phyloP scores from a whole-genome alignment of 2,888 invertebrate species.

The Mythimna pallens region DNA sequence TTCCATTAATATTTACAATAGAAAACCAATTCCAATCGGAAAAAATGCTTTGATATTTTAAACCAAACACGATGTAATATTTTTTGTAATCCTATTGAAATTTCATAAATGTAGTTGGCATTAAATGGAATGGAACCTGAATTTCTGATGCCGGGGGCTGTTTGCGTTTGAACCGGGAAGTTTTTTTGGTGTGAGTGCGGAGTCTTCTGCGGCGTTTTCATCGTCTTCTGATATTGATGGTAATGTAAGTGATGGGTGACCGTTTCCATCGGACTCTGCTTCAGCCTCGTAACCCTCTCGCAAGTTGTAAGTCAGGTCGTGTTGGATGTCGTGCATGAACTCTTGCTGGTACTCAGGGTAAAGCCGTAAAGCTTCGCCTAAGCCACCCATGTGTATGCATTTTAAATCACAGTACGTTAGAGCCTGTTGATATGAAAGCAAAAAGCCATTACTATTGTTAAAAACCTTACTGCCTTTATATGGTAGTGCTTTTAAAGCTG shows the following conservation, averaged over 20 bases:
- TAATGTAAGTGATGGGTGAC: slow-evolving; percentile 95
- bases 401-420: slow-evolving; percentile 99
- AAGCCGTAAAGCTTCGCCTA: slow-evolving; percentile 96
- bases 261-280: slow-evolving; percentile 94
- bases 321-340: slow-evolving; percentile 98
- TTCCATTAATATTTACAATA: slow-evolving; percentile 18
- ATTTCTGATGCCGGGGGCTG: slow-evolving; percentile 93
- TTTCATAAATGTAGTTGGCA: slow-evolving; percentile 16
- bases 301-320: slow-evolving; percentile 98
- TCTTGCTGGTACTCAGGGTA: slow-evolving; percentile 99
- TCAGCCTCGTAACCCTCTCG: slow-evolving; percentile 98
- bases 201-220: slow-evolving; percentile 95
- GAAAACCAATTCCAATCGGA: slow-evolving; percentile 29
- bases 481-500: slow-evolving; percentile 1
- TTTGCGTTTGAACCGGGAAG: slow-evolving; percentile 89
- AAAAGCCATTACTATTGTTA: slow-evolving; percentile 3
- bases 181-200: slow-evolving; percentile 92
- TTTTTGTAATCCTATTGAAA: slow-evolving; percentile 24
- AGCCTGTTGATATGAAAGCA: slow-evolving; percentile 88
- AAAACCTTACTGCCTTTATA: not conserved
- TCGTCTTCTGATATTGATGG: slow-evolving; percentile 99
- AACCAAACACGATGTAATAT: slow-evolving; percentile 35
- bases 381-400: slow-evolving; percentile 97
- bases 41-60: slow-evolving; percentile 46
- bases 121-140: slow-evolving; percentile 74